Percentiles rank a stretch among this genome's conserved stretches.
These are phyloP conservation scores for Leucoptera coffeella DNA, from an alignment of 2,888 invertebrate species.

Conservation along the genomic window DNA sequence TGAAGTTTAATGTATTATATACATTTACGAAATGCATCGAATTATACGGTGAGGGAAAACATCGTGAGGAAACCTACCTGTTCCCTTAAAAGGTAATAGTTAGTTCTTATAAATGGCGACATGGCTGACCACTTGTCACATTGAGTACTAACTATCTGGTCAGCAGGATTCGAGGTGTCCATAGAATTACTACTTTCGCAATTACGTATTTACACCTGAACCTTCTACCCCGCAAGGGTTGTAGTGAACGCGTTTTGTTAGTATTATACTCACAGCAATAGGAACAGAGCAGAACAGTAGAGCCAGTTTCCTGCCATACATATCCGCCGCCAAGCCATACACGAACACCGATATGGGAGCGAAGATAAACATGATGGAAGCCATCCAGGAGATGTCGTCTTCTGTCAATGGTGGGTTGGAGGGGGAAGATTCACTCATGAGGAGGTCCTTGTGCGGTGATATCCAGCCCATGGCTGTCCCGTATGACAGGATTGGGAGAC, in stretches of 20 bases:
- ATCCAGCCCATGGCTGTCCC: slow-evolving; percentile 54
- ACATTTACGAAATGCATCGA: no score
- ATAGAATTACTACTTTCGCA: no score
- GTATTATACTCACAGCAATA: slow-evolving; percentile 32
- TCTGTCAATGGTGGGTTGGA: slow-evolving; percentile 25
- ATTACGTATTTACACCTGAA: no score
- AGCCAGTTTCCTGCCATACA: slow-evolving; percentile 43
- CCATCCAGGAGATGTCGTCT: slow-evolving; percentile 50
- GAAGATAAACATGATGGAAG: slow-evolving; percentile 51
- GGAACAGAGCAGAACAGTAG: slow-evolving; percentile 26
- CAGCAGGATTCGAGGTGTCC: no score
- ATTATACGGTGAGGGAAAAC: no score
- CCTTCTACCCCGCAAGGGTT: no score
- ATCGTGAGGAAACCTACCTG: no score
- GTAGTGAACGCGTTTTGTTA: slow-evolving; percentile 4
- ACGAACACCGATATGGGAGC: slow-evolving; percentile 48
- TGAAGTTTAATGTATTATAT: no score
- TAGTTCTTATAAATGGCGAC: no score
- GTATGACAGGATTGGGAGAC: slow-evolving; percentile 45
- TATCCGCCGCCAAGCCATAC: slow-evolving; percentile 44
- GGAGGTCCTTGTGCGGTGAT: slow-evolving; percentile 42
- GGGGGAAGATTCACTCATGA: slow-evolving; percentile 33
- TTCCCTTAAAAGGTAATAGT: no score
- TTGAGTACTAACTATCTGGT: no score
- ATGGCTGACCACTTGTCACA: no score